Evolutionary conservation across 2,113 vertebrate species (phyloP), one percentile per base, ranked within the genome.

Genomic region (Apistogramma diplotaenia): DNA sequence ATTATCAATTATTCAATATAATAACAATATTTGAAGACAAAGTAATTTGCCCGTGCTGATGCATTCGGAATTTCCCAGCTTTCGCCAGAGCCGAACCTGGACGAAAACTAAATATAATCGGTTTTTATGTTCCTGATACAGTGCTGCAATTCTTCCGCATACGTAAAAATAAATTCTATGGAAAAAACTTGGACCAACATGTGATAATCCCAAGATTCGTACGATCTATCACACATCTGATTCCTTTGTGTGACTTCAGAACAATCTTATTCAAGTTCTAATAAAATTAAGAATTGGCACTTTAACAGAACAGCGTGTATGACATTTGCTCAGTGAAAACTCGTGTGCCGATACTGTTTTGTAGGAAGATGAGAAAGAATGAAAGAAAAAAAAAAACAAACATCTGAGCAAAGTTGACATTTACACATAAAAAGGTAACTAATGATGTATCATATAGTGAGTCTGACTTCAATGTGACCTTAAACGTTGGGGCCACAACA

Each of bases 391-490:
- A 37, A 37, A 9, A 37, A 37, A 10, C 35, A 8, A 62, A 54
- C 18, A 77, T 65, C 83, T 33, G n/a, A 78, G 43, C 31, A 79
- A 82, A 82, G 33, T 35, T 81, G 21, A 70, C 43, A 37, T 89
- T 84, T 62, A 60, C 59, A 88, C n/a, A 87, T 84, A 53, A 76
- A 62, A 83, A 87, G 57, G 23, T 54, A 72, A 78, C 33, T 43
- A 70, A 67, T 62, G 37, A 79, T 78, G 55, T 77, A 57, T 80
- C 79, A 82, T 62, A 83, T 25, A 49, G 60, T 55, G 23, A 81
- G 85, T 79, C 78, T 89, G 79, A 82, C 87, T 89, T 81, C 77
- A 81, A 33, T 55, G 43, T 91, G 91, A 93, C 89, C 92, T 83
- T 86, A 84, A 91, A 86, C 76, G 71, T 65, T 51, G 35, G 65